A percentile compares a stretch with the other conserved stretches of the same genome.
Evolutionary conservation across 1,140 invertebrate species (phyloP).

Genomic region (Aporrectodea caliginosa): DNA sequence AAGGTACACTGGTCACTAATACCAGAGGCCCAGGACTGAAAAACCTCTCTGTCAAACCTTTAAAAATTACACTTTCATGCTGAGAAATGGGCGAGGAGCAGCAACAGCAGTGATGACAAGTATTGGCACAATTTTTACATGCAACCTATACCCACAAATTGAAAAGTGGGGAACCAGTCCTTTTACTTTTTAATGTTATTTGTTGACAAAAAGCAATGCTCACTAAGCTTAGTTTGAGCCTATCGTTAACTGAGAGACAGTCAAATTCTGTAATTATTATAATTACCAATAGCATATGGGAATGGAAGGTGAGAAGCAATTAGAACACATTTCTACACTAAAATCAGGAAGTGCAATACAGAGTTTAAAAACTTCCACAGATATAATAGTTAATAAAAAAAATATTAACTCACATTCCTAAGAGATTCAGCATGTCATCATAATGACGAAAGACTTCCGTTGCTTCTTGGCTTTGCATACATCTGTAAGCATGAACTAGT

Average conservation of each 20-base stretch:
- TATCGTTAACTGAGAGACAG: not conserved
- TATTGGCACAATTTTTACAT: not conserved
- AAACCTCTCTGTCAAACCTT: constrained; percentile 54
- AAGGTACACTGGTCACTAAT: constrained; percentile 54
- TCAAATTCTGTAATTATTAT: not conserved
- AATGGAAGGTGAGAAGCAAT: not conserved
- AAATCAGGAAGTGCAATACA: not conserved
- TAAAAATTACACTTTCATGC: not conserved
- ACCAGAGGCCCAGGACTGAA: constrained; percentile 54
- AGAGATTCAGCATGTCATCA: constrained; percentile 53
- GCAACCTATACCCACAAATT: not conserved
- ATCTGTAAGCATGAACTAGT: constrained; percentile 37
- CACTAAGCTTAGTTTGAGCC: too few relatives aligned
- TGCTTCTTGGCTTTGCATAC: constrained; percentile 50
- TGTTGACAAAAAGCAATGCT: too few relatives aligned
- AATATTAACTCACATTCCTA: constrained; percentile 45
- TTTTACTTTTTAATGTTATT: not conserved
- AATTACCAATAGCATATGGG: not conserved
- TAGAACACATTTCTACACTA: not conserved
- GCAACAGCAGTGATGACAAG: not conserved
- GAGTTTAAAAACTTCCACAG: not conserved
- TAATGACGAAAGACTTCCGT: constrained; percentile 54
- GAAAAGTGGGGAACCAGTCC: not conserved
- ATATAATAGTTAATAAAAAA: not conserved
- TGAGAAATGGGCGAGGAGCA: not conserved